Conservation (phyloP, 2,797 vertebrate species). For the Chrysocyon brachyurus region DNA sequence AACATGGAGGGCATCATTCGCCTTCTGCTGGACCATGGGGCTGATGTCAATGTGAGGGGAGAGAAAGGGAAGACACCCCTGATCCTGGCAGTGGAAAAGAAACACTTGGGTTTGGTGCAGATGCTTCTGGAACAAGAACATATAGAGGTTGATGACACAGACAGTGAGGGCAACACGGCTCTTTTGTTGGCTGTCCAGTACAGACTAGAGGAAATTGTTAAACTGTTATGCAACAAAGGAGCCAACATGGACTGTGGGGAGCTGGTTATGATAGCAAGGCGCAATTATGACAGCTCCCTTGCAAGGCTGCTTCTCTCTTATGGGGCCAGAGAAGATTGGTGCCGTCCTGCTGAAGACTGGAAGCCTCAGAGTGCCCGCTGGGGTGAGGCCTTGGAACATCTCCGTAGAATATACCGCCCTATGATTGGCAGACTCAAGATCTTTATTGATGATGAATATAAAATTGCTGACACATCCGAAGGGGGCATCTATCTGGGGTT, state of each 20-base stretch:
- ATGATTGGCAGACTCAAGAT: slow-evolving; percentile 87
- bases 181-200: slow-evolving; percentile 83
- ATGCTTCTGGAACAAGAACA: slow-evolving; percentile 80
- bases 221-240: slow-evolving; percentile 77
- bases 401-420: slow-evolving; percentile 69
- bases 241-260: slow-evolving; percentile 78
- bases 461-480: slow-evolving; percentile 80
- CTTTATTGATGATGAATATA: slow-evolving; percentile 71
- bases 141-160: slow-evolving; percentile 81
- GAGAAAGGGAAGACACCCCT: slow-evolving; percentile 86
- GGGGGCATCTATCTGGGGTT: slow-evolving; percentile 87
- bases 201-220: accelerated
- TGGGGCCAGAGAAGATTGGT: not conserved
- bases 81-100: slow-evolving; percentile 86
- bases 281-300: slow-evolving; percentile 9
- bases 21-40: slow-evolving; percentile 75
- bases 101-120: slow-evolving; percentile 73
- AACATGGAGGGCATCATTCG: accelerated
- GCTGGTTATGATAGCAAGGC: slow-evolving; percentile 37
- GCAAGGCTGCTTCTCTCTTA: slow-evolving; percentile 29
- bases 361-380: slow-evolving; percentile 83
- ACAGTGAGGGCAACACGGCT: slow-evolving; percentile 82
- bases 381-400: slow-evolving; percentile 75
- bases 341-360: slow-evolving; percentile 40
- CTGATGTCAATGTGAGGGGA: slow-evolving; percentile 80